Base-by-base conservation (phyloP, 2,797 vertebrate species). In the Allobates femoralis region DNA sequence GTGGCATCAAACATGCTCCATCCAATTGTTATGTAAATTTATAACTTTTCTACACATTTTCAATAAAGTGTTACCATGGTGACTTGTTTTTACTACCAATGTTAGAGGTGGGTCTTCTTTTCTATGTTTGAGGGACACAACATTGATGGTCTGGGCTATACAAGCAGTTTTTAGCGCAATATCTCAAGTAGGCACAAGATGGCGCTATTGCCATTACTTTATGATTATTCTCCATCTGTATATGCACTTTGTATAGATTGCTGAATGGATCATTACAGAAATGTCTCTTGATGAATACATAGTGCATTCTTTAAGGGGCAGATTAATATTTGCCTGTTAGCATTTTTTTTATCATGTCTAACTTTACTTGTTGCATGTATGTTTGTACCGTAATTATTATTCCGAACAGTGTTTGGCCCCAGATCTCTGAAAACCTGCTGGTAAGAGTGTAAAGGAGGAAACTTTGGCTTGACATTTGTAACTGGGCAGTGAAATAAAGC, bases 161-260 rank as follows among this genome's bases (percentile, higher is more conserved):
- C 16, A 18, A 18, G 15, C 11, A 53, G 15, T 3, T 53, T 12
- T 53, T 71, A 14, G 0, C 5, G 37, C 18, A 7, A 2, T 74
- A 46, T 50, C 41, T 34, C 19, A 41, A 3, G 8, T 8, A 15
- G 28, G 75, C 81, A 83, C 81, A 74, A 83, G 81, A 58, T 83
- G 81, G 81, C 11, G 81, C 81, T 50, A 37, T 74, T 60, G 81
- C 15, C 60, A 37, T 75, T 46, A 8, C 15, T 37, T 81, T 56
- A 11, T 71, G 2, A 56, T 12, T 50, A 10, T 66, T 62, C 41
- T 32, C 53, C 8, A 23, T 8, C 30, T 4, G 21, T 46, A 32
- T n/a, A 71, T 62, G 18, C 32, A 34, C 14, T 66, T 66, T 16
- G 2, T 26, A 28, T 15, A 64, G n/a, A n/a, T n/a, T n/a, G 60